Evolutionary conservation across 2,113 vertebrate genomes (phyloP), one percentile per base, ranked within the genome.

Genomic region (Micromys minutus): DNA sequence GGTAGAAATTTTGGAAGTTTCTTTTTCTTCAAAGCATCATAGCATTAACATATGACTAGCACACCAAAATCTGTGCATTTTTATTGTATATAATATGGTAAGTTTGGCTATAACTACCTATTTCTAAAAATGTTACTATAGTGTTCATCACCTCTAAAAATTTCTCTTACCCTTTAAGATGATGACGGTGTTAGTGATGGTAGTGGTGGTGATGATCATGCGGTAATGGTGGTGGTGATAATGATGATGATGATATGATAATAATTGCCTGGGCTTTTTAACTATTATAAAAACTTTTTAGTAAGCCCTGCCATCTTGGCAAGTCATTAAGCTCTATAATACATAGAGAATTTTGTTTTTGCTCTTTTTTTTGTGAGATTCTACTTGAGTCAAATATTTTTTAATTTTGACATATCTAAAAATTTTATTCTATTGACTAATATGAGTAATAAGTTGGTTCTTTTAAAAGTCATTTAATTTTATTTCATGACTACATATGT

Each of bases 311-410:
- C 3, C 34, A 47, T 84, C 59, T 63, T 84, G 31, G 42, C 42
- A 85, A 45, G 47, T 45, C 29, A 34, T 67, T 24, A 85, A 47
- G 29, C 63, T 26, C 24, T 69, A 69, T 69, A 69, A 50, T 52
- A 86, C 45, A 87, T 52, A 24, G 5, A 65, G 45, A 39, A 10
- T 55, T 71, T n/a, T 21, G 34, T 85, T 79, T 90, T 75, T 67
- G 9, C 34, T 92, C 7, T 61, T 13, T 86, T 36, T 85, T 85
- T 84, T 45, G 26, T 61, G 42, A 96, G 65, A 2, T 29, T 76
- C 31, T 76, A 24, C 8, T 85, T 93, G 76, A n/a, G n/a, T n/a
- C n/a, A 89, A 74, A 45, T 75, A 59, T 91, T 83, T 92, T 52
- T 90, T 52, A 90, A 87, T 65, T 90, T 69, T 69, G n/a, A 12